Evolutionary conservation across 92 coral and sea anemone genomes (phyloP).

Genomic region (Ricordea florida): DNA sequence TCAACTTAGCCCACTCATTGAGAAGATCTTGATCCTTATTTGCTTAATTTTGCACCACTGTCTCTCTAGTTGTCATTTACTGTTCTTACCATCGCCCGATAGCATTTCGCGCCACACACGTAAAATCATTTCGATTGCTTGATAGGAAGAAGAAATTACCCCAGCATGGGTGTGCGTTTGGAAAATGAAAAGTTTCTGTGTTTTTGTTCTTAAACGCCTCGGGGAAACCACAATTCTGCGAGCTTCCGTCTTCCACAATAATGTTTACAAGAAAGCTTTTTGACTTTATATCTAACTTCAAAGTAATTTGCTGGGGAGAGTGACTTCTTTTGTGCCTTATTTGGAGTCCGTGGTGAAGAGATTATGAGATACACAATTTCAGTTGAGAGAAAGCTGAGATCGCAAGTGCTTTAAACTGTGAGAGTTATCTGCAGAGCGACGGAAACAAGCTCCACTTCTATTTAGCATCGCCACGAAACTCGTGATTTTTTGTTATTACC

Average conservation of each 20-base stretch:
- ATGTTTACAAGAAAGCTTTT: constrained; percentile 30
- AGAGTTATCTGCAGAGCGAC: too few relatives aligned
- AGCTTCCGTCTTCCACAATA: constrained; percentile 12
- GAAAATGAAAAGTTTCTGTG: background rate
- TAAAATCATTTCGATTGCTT: background rate
- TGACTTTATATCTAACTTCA: background rate
- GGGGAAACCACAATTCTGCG: background rate
- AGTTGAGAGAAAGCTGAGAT: too few relatives aligned
- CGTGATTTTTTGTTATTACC: too few relatives aligned
- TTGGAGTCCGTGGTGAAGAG: background rate
- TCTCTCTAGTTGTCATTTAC: background rate
- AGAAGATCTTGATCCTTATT: too few relatives aligned
- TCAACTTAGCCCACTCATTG: background rate
- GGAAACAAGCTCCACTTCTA: too few relatives aligned
- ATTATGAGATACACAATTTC: background rate
- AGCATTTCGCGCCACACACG: background rate
- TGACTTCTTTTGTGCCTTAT: constrained; percentile 4
- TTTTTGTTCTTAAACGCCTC: background rate
- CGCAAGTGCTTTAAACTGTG: too few relatives aligned
- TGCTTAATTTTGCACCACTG: background rate
- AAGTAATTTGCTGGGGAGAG: constrained; percentile 1
- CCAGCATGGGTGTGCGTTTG: background rate
- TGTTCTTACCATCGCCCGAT: background rate
- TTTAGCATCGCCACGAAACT: too few relatives aligned
- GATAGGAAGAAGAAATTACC: background rate